Evolutionary conservation across 2,888 invertebrate species (phyloP).

Genomic region (Drosophila formosana): DNA sequence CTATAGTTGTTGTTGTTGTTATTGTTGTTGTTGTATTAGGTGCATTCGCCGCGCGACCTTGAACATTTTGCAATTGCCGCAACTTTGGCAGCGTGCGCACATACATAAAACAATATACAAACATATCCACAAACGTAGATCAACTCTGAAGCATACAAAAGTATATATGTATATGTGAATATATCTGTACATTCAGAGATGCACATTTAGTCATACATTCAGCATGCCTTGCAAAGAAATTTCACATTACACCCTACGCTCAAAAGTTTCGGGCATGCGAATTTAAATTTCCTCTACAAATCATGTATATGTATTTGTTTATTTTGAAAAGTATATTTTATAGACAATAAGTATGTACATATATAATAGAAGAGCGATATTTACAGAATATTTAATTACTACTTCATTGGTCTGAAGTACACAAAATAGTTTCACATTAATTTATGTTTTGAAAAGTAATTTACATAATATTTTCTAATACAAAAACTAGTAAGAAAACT

Average conservation of each 20-base stretch:
- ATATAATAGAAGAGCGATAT: too few relatives aligned
- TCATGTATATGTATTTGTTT: too few relatives aligned
- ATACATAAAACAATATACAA: constrained; percentile 43
- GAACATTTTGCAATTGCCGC: constrained; percentile 68
- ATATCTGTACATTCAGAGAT: background rate
- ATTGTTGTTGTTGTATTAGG: constrained; percentile 51
- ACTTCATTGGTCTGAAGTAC: too few relatives aligned
- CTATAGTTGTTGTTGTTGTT: constrained; percentile 25
- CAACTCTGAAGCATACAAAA: background rate
- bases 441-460: too few relatives aligned
- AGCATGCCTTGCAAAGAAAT: constrained; percentile 34
- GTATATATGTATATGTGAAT: constrained; percentile 11
- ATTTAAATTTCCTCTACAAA: too few relatives aligned
- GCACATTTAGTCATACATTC: background rate
- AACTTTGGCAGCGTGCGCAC: constrained; percentile 66
- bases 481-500: too few relatives aligned
- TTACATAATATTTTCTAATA: too few relatives aligned
- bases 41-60: constrained; percentile 75
- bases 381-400: too few relatives aligned
- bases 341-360: too few relatives aligned
- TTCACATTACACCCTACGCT: constrained; percentile 26
- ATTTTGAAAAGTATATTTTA: too few relatives aligned
- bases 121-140: background rate
- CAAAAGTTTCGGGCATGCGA: background rate
- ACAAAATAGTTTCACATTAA: too few relatives aligned